Percentiles rank a stretch among this genome's conserved stretches.
These are phyloP conservation scores for Eulemur macaco DNA, from an alignment of 2,113 vertebrate species.

Conservation along the genomic window DNA sequence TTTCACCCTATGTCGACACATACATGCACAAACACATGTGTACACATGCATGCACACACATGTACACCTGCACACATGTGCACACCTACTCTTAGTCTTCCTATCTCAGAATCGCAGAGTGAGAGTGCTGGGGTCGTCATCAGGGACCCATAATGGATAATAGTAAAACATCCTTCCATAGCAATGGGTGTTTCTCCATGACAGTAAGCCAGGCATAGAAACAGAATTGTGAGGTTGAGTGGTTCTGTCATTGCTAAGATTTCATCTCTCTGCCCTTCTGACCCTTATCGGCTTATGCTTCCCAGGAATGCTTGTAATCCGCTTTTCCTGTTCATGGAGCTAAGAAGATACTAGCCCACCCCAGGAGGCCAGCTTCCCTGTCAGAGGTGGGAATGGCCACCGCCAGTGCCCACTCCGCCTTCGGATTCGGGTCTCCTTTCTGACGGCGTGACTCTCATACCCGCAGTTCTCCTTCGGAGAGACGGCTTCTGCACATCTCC, in stretches of 20 bases:
- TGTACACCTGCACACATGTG: not conserved
- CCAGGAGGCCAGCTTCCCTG: not conserved
- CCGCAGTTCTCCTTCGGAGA: not conserved
- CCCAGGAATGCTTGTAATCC: not conserved
- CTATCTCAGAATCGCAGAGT: not conserved
- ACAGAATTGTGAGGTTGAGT: not conserved
- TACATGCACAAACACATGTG: too few species aligned
- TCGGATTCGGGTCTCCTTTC: not conserved
- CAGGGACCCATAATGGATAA: not conserved
- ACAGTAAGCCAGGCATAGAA: not conserved
- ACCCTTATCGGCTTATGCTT: not conserved
- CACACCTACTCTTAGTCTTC: not conserved
- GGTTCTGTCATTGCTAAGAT: not conserved
- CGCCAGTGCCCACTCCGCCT: not conserved
- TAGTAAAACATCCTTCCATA: not conserved
- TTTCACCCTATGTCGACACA: not conserved
- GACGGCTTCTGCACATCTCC: not conserved
- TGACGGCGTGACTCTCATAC: not conserved
- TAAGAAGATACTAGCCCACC: not conserved
- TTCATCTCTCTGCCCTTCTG: not conserved
- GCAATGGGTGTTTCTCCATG: not conserved
- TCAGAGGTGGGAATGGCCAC: not conserved
- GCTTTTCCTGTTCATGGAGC: not conserved
- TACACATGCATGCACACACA: accelerated
- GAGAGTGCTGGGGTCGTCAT: not conserved